Evolutionary conservation across 2,888 invertebrate species (phyloP), one percentile per base, ranked within the genome.

Genomic region (Pyrrhosoma nymphula): DNA sequence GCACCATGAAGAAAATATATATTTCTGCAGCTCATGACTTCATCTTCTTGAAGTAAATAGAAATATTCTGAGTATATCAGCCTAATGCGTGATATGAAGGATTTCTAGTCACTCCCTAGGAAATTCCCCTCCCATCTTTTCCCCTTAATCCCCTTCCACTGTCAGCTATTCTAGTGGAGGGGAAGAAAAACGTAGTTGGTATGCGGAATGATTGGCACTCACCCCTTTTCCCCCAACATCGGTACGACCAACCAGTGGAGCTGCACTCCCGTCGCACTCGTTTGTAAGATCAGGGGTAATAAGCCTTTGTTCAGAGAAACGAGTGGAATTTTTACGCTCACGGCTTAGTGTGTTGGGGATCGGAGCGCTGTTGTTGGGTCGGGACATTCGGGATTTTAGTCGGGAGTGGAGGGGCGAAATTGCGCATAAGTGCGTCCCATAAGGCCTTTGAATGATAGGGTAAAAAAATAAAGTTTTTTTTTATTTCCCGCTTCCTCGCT

Each of bases 231-330:
- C 23, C 23, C 47, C 39, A 60, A 20, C 60, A 8, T 82, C 82
- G 16, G 8, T 0, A 16, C 30, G 0, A 30, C 82, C 18, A 8
- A 23, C 26, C 55, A 89, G n/a, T n/a, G 23, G 39, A 18, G 35
- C 93, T n/a, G n/a, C 82, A 47, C 93, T 30, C 69, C 63, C 93
- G 63, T 39, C 30, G 35, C 82, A 60, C n/a, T 91, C 91, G 91
- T 63, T 91, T 56, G 91, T 63, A 26, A 56, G 63, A 75, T 69
- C 93, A 63, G 69, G 63, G 47, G 69, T 75, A 93, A 75, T 75
- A 93, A 75, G 69, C 93, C 75, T 93, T 93, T 93, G 93, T 93
- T 93, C 93, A 23, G 93, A n/a, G 93, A 69, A 93, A 69, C 93
- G 63, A 35, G 82, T 75, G 56, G 69, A 93, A 75, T 93, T 93